phyloP scores from a whole-genome alignment of 2,113 vertebrate genomes.

The Coturnix japonica region DNA sequence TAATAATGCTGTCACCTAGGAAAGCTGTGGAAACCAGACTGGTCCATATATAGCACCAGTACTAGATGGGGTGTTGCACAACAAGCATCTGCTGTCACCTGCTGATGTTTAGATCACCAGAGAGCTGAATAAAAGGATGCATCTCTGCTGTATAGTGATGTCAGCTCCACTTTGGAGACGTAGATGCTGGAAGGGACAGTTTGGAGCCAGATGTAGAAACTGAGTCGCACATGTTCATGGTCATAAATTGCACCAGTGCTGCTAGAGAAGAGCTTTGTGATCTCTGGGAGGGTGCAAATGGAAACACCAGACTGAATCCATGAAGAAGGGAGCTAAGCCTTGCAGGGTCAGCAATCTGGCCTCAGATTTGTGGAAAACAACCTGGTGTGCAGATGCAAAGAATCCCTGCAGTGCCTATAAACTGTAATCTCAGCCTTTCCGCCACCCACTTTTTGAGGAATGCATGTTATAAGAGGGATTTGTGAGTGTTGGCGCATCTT shows the following conservation, averaged over 20 bases:
- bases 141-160: rapidly evolving
- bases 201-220: not conserved
- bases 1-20: rapidly evolving
- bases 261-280: not conserved
- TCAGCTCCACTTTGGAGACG: not conserved
- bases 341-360: rapidly evolving
- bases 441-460: not conserved
- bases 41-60: rapidly evolving
- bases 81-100: not conserved
- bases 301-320: not conserved
- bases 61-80: too few relatives aligned
- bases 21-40: rapidly evolving
- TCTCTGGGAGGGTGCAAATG: not conserved
- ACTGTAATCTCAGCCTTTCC: not conserved
- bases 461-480: not conserved
- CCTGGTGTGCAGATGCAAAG: not conserved
- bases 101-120: not conserved
- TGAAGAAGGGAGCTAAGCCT: not conserved
- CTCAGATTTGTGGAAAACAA: not conserved
- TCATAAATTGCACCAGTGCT: not conserved
- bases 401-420: not conserved
- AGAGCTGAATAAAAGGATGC: not conserved
- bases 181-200: not conserved
- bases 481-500: not conserved
- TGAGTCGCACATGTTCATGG: not conserved